phyloP scores from a whole-genome alignment of 2,797 vertebrate genomes.

The Pangasius djambal region DNA sequence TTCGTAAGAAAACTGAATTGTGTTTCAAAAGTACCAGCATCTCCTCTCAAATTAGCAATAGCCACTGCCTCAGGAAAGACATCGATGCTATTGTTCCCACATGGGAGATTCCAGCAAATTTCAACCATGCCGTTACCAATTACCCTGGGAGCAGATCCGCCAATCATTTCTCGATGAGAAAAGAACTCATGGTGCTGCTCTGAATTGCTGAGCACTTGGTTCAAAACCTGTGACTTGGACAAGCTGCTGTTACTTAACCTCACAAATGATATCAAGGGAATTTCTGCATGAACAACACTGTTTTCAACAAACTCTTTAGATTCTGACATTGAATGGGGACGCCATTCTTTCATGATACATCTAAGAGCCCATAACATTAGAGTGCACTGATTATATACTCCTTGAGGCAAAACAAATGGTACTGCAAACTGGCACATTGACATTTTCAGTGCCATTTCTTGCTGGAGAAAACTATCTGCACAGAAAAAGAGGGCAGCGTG shows the following conservation, averaged over 20 bases:
- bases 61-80: constrained; percentile 68
- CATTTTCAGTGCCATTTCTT: constrained; percentile 63
- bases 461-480: constrained; percentile 19
- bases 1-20: constrained; percentile 22
- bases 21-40: constrained; percentile 23
- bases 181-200: too few species aligned
- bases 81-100: constrained; percentile 60
- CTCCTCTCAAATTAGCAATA: constrained; percentile 56
- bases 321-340: constrained; percentile 59
- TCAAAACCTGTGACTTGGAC: too few species aligned
- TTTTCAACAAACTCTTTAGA: constrained; percentile 64
- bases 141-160: too few species aligned
- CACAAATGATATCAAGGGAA: too few species aligned
- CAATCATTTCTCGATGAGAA: too few species aligned
- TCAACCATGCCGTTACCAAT: too few species aligned
- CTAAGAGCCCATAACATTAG: constrained; percentile 74
- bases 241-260: too few species aligned
- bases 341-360: constrained; percentile 67
- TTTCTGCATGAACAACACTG: constrained; percentile 14
- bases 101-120: constrained; percentile 47
- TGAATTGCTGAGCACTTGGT: too few species aligned
- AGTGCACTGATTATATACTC: constrained; percentile 49
- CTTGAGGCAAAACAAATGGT: constrained; percentile 67
- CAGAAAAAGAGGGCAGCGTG: not conserved
- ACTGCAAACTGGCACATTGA: constrained; percentile 74